Base-by-base conservation (phyloP, 2,888 invertebrate species). In the Hydriomena furcata region DNA sequence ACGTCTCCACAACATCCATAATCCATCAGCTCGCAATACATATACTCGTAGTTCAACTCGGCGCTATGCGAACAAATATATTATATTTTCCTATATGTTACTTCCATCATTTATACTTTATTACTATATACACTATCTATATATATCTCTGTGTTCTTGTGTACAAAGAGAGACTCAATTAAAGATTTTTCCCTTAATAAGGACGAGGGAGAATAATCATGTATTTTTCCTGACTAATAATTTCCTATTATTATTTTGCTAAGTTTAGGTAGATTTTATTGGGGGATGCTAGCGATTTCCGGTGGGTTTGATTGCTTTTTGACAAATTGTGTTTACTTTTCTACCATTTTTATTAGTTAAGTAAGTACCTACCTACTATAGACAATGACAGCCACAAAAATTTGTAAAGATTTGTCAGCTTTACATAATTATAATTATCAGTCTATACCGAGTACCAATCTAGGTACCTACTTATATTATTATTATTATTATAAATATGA, bases 101-200 rank as follows among this genome's bases (percentile, higher is more conserved):
- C 82, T 87, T 88, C 82, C 87, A 90, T 90, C 89, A 89, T 89
- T 89, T 90, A 88, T 90, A 87, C 88, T 90, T 90, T 88, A 89
- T 88, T 85, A 82, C 85, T 85, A 82, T 87, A 86, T 82, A 84
- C 75, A 69, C 66, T 66, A 59, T 63, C 57, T 62, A 61, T 62
- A 58, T 60, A 44, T 64, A 52, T 17, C 41, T 44, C 21, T 61
- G 60, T 65, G 66, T 65, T 66, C 58, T 71, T 65, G 60, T 60
- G 60, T 47, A 58, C 58, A 71, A 66, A 63, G 60, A 72, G 70
- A 72, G 59, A 73, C 72, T 82, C 87, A 88, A 88, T 88, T 88
- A 88, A 88, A 88, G 76, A 87, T 83, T 87, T 82, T 75, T 70
- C 63, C 72, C 77, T 73, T 86, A 87, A 80, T 84, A 85, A 83